A percentile compares a stretch with the other conserved stretches of the same genome.
These are phyloP conservation scores for Chaetodon trifasciatus DNA, from an alignment of 2,797 vertebrate species.

Conservation along the genomic window DNA sequence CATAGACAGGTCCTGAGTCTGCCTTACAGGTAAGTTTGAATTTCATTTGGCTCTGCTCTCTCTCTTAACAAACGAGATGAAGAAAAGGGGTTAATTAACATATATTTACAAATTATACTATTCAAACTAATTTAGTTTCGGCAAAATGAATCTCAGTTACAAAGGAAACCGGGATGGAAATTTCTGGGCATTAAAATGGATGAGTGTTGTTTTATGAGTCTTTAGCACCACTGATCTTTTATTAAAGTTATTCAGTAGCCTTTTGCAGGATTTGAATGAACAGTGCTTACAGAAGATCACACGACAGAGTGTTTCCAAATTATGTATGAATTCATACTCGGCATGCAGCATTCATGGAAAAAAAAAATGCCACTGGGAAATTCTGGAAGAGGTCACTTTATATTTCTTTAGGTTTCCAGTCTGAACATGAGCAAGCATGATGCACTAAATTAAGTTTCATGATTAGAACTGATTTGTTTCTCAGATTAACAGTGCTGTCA, in stretches of 20 bases:
- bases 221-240: constrained; percentile 79
- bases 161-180: constrained; percentile 78
- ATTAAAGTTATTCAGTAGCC: constrained; percentile 75
- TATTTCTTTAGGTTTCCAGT: constrained; percentile 42
- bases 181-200: constrained; percentile 82
- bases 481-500: constrained; percentile 19
- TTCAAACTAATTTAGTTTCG: constrained; percentile 84
- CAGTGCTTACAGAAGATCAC: constrained; percentile 70
- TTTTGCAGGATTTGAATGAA: constrained; percentile 71
- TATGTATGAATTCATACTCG: constrained; percentile 74
- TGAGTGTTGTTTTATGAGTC: constrained; percentile 81
- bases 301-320: constrained; percentile 68
- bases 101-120: constrained; percentile 86
- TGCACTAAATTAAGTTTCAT: constrained; percentile 19
- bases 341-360: constrained; percentile 58
- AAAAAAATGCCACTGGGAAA: constrained; percentile 50
- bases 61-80: constrained; percentile 63
- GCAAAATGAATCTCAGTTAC: constrained; percentile 81
- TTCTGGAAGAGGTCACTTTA: constrained; percentile 63
- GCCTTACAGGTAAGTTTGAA: constrained; percentile 86
- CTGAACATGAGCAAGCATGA: constrained; percentile 31
- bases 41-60: constrained; percentile 78
- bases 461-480: constrained; percentile 42
- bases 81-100: constrained; percentile 82
- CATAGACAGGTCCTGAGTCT: constrained; percentile 71